Evolutionary conservation across 2,113 vertebrate species (phyloP).

Genomic region (Oxyruncus cristatus): DNA sequence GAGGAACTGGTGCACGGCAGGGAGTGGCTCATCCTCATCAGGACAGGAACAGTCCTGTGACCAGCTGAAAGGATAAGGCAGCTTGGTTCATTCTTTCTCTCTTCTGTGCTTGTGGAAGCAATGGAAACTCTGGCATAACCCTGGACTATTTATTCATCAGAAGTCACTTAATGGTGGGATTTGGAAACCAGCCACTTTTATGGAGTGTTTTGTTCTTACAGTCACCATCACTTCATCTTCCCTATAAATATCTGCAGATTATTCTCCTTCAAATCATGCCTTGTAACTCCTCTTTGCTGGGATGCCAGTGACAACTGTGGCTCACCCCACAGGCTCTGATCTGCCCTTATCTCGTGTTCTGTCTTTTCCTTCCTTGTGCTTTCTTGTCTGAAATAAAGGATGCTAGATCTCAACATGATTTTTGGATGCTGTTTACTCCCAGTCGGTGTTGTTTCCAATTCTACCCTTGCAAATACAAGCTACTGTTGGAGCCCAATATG

Average conservation of each 20-base stretch:
- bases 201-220: not conserved
- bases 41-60: not conserved
- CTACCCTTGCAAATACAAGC: not conserved
- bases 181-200: not conserved
- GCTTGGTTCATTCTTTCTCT: not conserved
- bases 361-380: not conserved
- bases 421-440: not conserved
- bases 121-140: not conserved
- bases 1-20: fast-evolving
- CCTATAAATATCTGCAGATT: not conserved
- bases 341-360: not conserved
- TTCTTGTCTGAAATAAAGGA: not conserved
- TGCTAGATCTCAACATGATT: not conserved
- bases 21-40: not conserved
- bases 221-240: not conserved
- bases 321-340: not conserved
- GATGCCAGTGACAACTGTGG: fast-evolving
- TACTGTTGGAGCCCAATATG: not conserved
- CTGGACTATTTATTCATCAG: not conserved
- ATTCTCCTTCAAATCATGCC: not conserved
- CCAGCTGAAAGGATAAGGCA: not conserved
- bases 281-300: not conserved
- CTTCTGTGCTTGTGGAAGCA: not conserved
- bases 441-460: not conserved
- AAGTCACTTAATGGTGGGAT: not conserved